Base-by-base conservation (phyloP, 2,113 vertebrate species). In the Trochalopteron elliotii region DNA sequence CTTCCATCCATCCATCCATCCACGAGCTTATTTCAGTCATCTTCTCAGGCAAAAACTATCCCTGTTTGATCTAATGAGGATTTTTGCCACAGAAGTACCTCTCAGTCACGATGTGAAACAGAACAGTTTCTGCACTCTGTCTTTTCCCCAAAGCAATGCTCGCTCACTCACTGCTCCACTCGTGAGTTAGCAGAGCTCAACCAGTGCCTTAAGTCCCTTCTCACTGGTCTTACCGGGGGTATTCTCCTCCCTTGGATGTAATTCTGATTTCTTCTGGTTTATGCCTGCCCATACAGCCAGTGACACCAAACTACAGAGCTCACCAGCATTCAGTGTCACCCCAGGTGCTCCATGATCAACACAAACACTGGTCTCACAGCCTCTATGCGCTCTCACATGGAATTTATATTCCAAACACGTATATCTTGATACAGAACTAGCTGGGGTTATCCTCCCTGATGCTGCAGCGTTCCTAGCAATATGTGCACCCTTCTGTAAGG, bases 41-140 rank as follows among this genome's bases (percentile, higher is more conserved):
- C 56, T 64, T 93, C 88, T 84, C 60, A 45, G 68, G 70, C 87
- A 94, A 80, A 94, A 95, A 59, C 8, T 5, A 37, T 50, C 21
- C 53, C 61, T 68, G 35, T 35, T 50, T 49, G n/a, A 82, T 63
- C 40, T 92, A 45, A 33, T 6, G 20, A 74, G 69, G 72, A 52
- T 39, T 67, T 70, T 6, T 83, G 70, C 23, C 15, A 9, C 11
- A 59, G 21, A 56, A 91, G 22, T 13, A 56, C 14, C 4, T 61
- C 70, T 50, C 33, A 47, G 35, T 8, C 60, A 56, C 6, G 2
- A 71, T 15, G 44, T 81, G 75, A 96, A 75, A n/a, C 31, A 27
- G 39, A 75, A 56, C 8, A 22, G 56, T 37, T 92, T 56, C 65
- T 33, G 4, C 9, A 5, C 59, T 47, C 71, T 49, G 68, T 47